These are phyloP conservation scores for Sinotaia quadrata DNA, from an alignment of 2,888 invertebrate species.

Conservation along the genomic window DNA sequence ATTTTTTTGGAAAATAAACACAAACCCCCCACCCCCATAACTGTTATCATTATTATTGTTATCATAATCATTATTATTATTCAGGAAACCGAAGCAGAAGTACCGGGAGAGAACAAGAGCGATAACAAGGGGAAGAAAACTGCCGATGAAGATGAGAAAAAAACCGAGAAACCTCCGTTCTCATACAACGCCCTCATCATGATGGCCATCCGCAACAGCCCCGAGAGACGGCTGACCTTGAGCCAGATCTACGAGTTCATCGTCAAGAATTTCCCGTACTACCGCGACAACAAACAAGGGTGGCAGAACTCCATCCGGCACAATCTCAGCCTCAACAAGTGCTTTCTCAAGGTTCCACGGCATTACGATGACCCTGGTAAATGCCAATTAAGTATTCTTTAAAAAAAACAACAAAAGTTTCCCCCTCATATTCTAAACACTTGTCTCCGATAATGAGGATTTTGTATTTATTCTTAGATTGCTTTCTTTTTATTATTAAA, in stretches of 20 bases:
- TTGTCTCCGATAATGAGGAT: neutral
- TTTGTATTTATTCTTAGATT: constrained; percentile 19
- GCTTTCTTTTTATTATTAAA: constrained; percentile 10
- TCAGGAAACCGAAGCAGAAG: constrained; percentile 17
- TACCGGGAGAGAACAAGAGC: constrained; percentile 20
- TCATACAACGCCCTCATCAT: constrained; percentile 99
- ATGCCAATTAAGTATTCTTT: too few relatives aligned
- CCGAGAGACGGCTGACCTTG: constrained; percentile 92
- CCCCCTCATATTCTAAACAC: too few relatives aligned
- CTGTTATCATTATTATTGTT: neutral
- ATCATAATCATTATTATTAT: neutral
- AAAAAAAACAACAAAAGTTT: too few relatives aligned
- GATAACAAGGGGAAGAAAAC: constrained; percentile 16
- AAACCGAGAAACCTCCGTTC: constrained; percentile 87
- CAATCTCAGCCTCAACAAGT: constrained; percentile 97
- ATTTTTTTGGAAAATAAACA: neutral
- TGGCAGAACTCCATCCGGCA: constrained; percentile 99
- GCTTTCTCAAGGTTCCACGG: constrained; percentile 89
- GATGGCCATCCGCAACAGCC: constrained; percentile 98
- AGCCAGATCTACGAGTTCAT: constrained; percentile 99
- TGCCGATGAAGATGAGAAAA: constrained; percentile 38
- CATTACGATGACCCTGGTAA: constrained; percentile 97
- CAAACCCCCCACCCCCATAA: neutral
- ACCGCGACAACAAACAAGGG: constrained; percentile 80
- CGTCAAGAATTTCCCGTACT: constrained; percentile 79